phyloP scores from a whole-genome alignment of 2,797 vertebrate species.

The Etheostoma nigrum region DNA sequence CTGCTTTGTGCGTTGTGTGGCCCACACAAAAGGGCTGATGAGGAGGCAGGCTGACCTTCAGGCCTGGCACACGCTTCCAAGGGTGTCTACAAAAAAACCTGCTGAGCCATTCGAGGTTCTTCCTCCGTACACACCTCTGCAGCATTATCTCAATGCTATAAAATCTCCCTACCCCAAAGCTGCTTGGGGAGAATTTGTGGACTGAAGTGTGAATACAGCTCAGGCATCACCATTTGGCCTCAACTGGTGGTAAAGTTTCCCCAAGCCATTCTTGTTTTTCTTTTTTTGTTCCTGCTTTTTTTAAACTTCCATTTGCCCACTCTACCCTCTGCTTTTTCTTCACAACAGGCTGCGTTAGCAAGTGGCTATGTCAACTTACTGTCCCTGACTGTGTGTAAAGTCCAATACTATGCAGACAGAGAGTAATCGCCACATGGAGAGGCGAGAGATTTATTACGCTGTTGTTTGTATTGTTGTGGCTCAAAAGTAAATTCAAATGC shows the following conservation, averaged over 20 bases:
- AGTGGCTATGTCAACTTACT: slow-evolving; percentile 67
- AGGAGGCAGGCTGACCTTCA: slow-evolving; percentile 83
- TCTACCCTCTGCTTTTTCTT: slow-evolving; percentile 42
- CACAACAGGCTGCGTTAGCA: slow-evolving; percentile 61
- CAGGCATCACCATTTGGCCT: slow-evolving; percentile 60
- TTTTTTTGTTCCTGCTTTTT: slow-evolving; percentile 54
- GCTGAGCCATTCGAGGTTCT: slow-evolving; percentile 75
- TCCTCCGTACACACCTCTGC: slow-evolving; percentile 51
- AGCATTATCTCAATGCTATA: slow-evolving; percentile 58
- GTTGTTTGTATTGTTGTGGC: slow-evolving; percentile 72
- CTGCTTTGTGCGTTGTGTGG: slow-evolving; percentile 72
- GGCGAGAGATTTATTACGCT: slow-evolving; percentile 67
- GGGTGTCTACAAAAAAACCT: slow-evolving; percentile 68
- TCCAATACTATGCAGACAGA: slow-evolving; percentile 68
- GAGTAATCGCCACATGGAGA: slow-evolving; percentile 64
- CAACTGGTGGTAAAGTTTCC: slow-evolving; percentile 57
- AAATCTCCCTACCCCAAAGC: slow-evolving; percentile 69
- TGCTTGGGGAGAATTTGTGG: slow-evolving; percentile 58
- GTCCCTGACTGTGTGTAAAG: slow-evolving; percentile 60
- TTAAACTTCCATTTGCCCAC: slow-evolving; percentile 53
- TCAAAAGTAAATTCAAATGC: slow-evolving; percentile 81
- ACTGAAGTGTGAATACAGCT: slow-evolving; percentile 74
- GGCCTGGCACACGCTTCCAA: slow-evolving; percentile 79
- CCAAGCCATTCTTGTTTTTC: slow-evolving; percentile 28
- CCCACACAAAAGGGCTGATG: slow-evolving; percentile 78